These are phyloP conservation scores for Nomada fucata DNA, from an alignment of 2,888 invertebrate species.

Conservation along the genomic window DNA sequence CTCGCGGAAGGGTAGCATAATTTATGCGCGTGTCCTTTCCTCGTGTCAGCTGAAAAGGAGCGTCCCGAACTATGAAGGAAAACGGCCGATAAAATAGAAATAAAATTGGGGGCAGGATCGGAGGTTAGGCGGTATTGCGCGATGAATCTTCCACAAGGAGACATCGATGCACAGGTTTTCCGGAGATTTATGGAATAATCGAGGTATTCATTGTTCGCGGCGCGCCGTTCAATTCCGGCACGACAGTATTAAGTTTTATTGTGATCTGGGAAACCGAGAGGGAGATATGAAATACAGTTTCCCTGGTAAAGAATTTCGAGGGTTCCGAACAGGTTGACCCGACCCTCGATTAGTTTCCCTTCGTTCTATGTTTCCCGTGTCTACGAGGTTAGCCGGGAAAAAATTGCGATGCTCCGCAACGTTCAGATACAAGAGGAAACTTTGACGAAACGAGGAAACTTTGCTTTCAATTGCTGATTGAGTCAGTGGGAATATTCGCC, in stretches of 20 bases:
- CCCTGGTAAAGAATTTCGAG: neutral
- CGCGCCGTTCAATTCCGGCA: too few relatives aligned
- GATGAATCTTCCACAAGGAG: slow-evolving; percentile 16
- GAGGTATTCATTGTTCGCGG: neutral
- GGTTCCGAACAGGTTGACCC: neutral
- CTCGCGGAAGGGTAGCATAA: slow-evolving; percentile 16
- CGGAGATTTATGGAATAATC: neutral
- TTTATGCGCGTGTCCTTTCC: slow-evolving; percentile 20
- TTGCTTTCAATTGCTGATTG: slow-evolving; percentile 5
- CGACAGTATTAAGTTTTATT: too few relatives aligned
- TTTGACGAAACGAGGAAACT: slow-evolving; percentile 18
- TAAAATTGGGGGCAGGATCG: neutral
- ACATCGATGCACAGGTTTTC: slow-evolving; percentile 4
- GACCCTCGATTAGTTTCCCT: too few relatives aligned
- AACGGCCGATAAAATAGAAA: slow-evolving; percentile 5
- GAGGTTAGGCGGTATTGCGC: slow-evolving; percentile 4
- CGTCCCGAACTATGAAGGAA: neutral
- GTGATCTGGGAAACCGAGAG: too few relatives aligned
- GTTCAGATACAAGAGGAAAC: neutral
- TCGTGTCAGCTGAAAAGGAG: neutral
- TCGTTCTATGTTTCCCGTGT: too few relatives aligned
- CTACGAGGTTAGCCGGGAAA: too few relatives aligned
- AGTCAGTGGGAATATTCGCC: neutral
- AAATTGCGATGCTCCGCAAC: too few relatives aligned
- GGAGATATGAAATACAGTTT: neutral